Base-by-base conservation (phyloP, 2,113 vertebrate species). In the Boleophthalmus pectinirostris region DNA sequence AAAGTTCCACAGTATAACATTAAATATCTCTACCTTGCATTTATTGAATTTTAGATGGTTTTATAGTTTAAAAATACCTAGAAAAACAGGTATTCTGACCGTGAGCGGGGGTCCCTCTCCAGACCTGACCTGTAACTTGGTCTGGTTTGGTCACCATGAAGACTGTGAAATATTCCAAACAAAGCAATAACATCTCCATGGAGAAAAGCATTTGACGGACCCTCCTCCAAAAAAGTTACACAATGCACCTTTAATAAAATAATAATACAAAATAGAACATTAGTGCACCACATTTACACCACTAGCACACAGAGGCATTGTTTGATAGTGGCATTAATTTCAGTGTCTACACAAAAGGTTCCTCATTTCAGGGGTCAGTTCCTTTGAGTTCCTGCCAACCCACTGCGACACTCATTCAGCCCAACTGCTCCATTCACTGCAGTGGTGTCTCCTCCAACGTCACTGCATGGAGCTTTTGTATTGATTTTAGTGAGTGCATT, bases 311-410 rank as follows among this genome's bases (percentile, higher is more conserved):
- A 21, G 33, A 64, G 61, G n/a, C 20, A 64, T 20, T 6, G 3
- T 38, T 35, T n/a, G 20, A 21, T 64, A 18, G 61, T n/a, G 33
- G 61, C 29, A 64, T 43, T 5, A 43, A 64, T 10, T 64, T 18
- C 24, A 25, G 21, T 21, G 61, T 43, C 33, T 43, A n/a, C 10
- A n/a, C 29, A 38, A 35, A 64, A 38, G 18, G 33, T 35, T 64
- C 69, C 58, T 86, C 66, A 81, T 87, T 88, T 88, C 82, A 83
- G 80, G 83, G 77, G 73, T 63, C 74, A 74, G 67, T 81, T 83
- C 72, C 60, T 69, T 61, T 16, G 3, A 81, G 68, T 65, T 20
- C 65, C 66, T 87, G 82, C 75, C 74, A 88, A 76, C 77, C 72
- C 60, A 77, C 82, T 82, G 85, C 87, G 69, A 83, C 86, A 86